Base-by-base conservation (phyloP, 2,113 vertebrate genomes). In the Malaclemys terrapin region DNA sequence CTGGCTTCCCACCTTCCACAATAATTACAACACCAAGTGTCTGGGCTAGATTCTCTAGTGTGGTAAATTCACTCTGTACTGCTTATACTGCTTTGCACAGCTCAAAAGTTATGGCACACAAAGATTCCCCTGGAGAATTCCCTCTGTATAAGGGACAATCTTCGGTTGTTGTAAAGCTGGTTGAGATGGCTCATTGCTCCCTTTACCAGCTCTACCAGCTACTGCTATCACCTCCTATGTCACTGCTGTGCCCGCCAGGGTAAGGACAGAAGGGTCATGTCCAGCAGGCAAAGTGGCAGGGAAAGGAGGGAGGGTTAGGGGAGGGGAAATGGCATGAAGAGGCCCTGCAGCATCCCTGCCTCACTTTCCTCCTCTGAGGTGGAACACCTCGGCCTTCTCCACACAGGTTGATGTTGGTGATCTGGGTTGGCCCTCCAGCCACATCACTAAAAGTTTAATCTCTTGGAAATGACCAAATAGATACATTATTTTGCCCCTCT, bases 171-270 rank as follows among this genome's bases (percentile, higher is more conserved):
- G 24, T 88, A 29, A 17, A 86, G 25, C 3, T 35, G 65, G 56
- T 2, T 79, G 53, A 9, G 16, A 65, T 24, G 85, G 2, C 5
- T 79, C 19, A 27, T 16, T 87, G 75, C 80, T 90, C 90, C 7
- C 29, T 0, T 0, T 10, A 80, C 1, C 27, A 88, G 14, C 53
- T 47, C 69, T 42, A 20, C 45, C 10, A 24, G 5, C n/a, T 31
- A 4, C 5, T 50, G 29, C n/a, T 27, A 12, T 81, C 82, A 38
- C 82, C 3, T 5, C 8, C 53, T 54, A 29, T 27, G 16, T 31
- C 38, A 86, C 13, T 24, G 42, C 24, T 76, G 42, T 76, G 42
- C 24, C 38, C 4, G 2, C 25, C 2, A 8, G 42, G 20, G 38
- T 45, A 25, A 42, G 24, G 12, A 24, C 20, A 76, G 22, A n/a